These are phyloP conservation scores for Doryteuthis pealeii DNA, from an alignment of 1,140 invertebrate genomes.

Conservation along the genomic window DNA sequence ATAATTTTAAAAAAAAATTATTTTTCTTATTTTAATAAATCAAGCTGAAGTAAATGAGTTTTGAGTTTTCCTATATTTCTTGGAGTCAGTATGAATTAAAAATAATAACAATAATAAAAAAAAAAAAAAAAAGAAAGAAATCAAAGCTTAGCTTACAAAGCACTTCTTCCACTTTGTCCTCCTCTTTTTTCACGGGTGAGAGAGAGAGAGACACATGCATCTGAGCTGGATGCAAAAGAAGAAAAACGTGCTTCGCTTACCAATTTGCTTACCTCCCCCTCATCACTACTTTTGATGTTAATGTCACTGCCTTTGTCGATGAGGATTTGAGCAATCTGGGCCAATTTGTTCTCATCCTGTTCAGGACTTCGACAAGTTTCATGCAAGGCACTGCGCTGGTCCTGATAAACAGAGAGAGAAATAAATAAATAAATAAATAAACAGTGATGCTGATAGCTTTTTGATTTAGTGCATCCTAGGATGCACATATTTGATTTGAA, in stretches of 20 bases:
- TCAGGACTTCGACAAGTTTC: slow-evolving; percentile 50
- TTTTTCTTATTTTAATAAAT: no score
- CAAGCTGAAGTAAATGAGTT: no score
- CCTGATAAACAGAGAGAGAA: slow-evolving; percentile 43
- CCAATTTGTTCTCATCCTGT: slow-evolving; percentile 43
- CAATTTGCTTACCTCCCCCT: slow-evolving; percentile 44
- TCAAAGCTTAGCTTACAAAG: background rate
- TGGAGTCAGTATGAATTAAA: no score
- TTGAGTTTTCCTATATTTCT: no score
- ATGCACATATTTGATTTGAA: no score
- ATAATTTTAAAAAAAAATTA: no score
- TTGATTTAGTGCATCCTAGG: no score
- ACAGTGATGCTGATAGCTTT: no score
- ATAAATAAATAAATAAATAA: no score
- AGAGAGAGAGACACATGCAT: background rate
- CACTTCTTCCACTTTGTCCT: background rate
- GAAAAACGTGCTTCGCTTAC: slow-evolving; percentile 3
- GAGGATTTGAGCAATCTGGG: slow-evolving; percentile 46
- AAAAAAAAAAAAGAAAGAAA: background rate
- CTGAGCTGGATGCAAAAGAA: background rate
- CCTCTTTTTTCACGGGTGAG: background rate
- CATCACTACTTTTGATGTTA: slow-evolving; percentile 52
- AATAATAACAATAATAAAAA: no score
- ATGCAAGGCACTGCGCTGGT: slow-evolving; percentile 55
- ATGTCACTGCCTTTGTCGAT: slow-evolving; percentile 54